Base-by-base conservation (phyloP, 2,113 vertebrate genomes). In the Chaetops frenatus region DNA sequence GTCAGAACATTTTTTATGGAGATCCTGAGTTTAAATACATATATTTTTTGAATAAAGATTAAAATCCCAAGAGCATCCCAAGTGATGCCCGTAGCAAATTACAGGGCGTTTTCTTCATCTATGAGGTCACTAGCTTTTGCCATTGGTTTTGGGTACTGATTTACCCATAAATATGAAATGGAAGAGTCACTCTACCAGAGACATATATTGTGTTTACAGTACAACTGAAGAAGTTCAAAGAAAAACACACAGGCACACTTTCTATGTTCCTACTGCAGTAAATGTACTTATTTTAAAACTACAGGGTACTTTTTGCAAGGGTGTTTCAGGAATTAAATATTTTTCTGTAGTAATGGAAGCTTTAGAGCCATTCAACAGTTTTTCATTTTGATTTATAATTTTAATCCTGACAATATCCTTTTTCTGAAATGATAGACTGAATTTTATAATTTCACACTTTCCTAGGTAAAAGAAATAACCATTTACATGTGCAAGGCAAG, bases 71-170 rank as follows among this genome's bases (percentile, higher is more conserved):
- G 94, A 97, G 91, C n/a, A 96, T n/a, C n/a, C n/a, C n/a, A n/a
- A n/a, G 56, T 71, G 62, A 90, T 97, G 96, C 94, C 97, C 98
- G 87, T 87, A 91, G 97, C 57, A 98, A 98, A 98, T 98, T 97
- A 97, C 71, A 98, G 98, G 98, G 98, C 76, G 97, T 98, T 98
- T 97, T 97, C 97, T 91, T 94, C 95, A 90, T 97, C 96, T 97
- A 86, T 97, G 93, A 97, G 97, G 98, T 98, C 96, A 96, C 97
- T 98, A 97, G 96, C 66, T 98, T 98, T 97, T 94, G 95, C 92
- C 96, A 97, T 97, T 97, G 94, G 90, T 94, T 97, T 97, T 81
- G 91, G 84, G 95, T 94, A 96, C 97, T 96, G 97, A 96, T 97
- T 97, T 98, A 96, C 93, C 95, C 97, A 95, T 97, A 96, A 97